Base-by-base conservation (phyloP, 1,140 invertebrate species). In the Latrodectus geometricus region DNA sequence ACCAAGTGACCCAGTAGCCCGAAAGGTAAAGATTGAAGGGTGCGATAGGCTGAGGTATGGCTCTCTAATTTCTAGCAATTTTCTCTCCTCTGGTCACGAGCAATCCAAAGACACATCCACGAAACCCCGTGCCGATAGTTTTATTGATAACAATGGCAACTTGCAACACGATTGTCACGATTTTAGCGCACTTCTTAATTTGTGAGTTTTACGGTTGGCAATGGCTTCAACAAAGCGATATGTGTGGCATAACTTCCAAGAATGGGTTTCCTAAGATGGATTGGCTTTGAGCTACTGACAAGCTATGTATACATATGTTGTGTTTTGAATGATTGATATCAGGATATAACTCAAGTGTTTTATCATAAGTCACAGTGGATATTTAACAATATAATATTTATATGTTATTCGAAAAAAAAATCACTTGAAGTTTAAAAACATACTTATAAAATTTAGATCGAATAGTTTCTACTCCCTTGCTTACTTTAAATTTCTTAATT, bases 61-160 rank as follows among this genome's bases (percentile, higher is more conserved):
- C 68, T 79, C 23, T 79, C 77, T 79, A 79, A 79, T 79, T 79
- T 20, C 65, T 15, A 21, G 17, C 65, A 79, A 79, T 79, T 79
- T 79, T 79, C 77, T 5, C 77, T 69, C 77, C 72, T 79, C 49
- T 50, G 15, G 49, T 66, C 77, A 79, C 77, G 77, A 79, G 54
- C 23, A 35, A 5, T 35, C 35, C 35, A 35, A 35, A 35, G 35
- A 35, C 35, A 35, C 35, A 14, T 79, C 69, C 12, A 79, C 61
- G 77, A 48, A 20, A n/a, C 15, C 48, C 66, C 15, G n/a, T 49
- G 35, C 68, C 69, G 79, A 81, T 81, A 72, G 20, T 72, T 81
- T 81, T 81, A 72, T 81, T 81, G 79, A 81, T 81, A 81, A 81
- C 68, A 81, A 61, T 81, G 79, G 79, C 79, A 81, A 35, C 35